phyloP scores from a whole-genome alignment of 1,140 invertebrate genomes.

The Trichoplusia ni region DNA sequence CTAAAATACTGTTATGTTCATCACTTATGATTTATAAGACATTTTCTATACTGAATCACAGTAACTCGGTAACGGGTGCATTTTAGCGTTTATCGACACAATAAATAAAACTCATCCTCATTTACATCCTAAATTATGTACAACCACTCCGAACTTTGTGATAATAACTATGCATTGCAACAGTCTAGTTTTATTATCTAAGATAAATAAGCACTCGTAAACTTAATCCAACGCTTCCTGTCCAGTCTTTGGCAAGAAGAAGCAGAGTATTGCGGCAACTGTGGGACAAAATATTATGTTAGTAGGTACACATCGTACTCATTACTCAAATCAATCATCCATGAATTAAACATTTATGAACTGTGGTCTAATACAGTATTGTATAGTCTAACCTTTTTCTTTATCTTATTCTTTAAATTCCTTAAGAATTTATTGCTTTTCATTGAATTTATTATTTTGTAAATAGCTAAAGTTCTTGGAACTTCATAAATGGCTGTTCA shows the following conservation, averaged over 20 bases:
- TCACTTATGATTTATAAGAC: slow-evolving; percentile 54
- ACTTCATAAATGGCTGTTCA: too few species aligned
- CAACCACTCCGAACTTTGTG: slow-evolving; percentile 52
- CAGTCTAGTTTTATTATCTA: slow-evolving; percentile 72
- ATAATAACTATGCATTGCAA: slow-evolving; percentile 48
- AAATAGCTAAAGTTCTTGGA: too few species aligned
- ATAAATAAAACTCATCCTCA: slow-evolving; percentile 66
- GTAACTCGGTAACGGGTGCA: slow-evolving; percentile 53
- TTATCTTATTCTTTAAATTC: too few species aligned
- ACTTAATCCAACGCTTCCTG: slow-evolving; percentile 85
- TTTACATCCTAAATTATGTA: slow-evolving; percentile 77
- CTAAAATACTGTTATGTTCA: slow-evolving; percentile 77
- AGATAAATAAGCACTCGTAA: slow-evolving; percentile 39
- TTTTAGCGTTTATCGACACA: slow-evolving; percentile 31
- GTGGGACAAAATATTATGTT: slow-evolving; percentile 54
- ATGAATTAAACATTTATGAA: too few species aligned
- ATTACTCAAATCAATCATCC: too few species aligned
- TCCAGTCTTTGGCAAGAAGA: slow-evolving; percentile 86
- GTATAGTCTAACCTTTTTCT: too few species aligned
- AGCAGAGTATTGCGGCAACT: slow-evolving; percentile 86
- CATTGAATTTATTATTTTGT: too few species aligned
- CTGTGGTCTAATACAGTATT: too few species aligned
- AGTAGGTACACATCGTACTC: too few species aligned
- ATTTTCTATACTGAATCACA: slow-evolving; percentile 68
- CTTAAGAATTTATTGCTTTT: too few species aligned